Conservation (phyloP, 2,888 invertebrate species). For the Drosophila glabriapex region DNA sequence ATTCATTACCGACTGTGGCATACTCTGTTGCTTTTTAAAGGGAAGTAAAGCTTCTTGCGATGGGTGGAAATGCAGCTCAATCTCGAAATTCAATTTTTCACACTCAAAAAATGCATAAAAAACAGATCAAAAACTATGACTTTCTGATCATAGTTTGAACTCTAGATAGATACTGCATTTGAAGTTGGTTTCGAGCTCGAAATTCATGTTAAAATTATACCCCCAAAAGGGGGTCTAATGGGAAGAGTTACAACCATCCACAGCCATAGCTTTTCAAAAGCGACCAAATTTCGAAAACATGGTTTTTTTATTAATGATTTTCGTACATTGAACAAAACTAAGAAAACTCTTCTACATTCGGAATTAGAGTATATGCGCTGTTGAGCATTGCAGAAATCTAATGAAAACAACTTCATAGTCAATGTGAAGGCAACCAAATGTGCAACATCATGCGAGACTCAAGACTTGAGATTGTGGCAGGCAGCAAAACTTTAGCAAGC, state of each 20-base stretch:
- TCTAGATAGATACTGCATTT: background rate
- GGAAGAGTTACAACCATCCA: no score
- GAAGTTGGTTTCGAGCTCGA: background rate
- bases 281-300: background rate
- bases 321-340: background rate
- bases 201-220: background rate
- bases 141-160: background rate
- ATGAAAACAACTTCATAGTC: slow-evolving; percentile 66
- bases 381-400: slow-evolving; percentile 63
- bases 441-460: slow-evolving; percentile 58
- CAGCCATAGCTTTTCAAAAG: background rate
- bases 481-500: slow-evolving; percentile 57
- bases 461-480: slow-evolving; percentile 36
- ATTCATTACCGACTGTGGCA: background rate
- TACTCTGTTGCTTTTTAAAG: background rate
- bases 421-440: slow-evolving; percentile 54
- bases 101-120: background rate
- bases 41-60: background rate
- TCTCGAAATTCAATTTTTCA: background rate
- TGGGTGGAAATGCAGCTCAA: background rate
- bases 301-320: background rate
- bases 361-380: slow-evolving; percentile 18
- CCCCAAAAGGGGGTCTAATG: no score
- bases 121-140: background rate
- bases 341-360: background rate